Evolutionary conservation across 2,113 vertebrate genomes (phyloP).

Genomic region (Choloepus hoffmanni): DNA sequence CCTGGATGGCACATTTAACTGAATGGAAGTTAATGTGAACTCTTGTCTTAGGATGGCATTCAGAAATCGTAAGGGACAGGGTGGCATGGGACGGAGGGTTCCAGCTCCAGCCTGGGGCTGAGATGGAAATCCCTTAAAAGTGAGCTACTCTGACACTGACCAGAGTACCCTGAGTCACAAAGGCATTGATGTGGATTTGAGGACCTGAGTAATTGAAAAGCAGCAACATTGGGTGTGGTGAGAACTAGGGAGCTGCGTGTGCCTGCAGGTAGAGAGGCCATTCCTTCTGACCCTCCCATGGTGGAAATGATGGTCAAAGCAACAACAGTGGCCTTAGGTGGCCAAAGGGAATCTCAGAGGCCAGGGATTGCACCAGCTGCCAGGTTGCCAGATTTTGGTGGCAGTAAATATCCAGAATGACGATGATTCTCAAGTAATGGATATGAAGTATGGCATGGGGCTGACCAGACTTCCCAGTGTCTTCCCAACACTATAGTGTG

Average conservation of each 20-base stretch:
- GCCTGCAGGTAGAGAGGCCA: neutral
- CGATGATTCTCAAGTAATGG: neutral
- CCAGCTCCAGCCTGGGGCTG: neutral
- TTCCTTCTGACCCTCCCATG: too few relatives aligned
- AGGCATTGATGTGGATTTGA: neutral
- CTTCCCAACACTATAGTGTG: neutral
- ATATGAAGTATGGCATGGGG: neutral
- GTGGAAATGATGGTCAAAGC: neutral
- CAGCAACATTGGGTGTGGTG: fast-evolving
- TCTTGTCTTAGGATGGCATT: neutral
- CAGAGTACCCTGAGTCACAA: neutral
- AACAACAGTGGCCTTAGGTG: neutral
- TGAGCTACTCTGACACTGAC: neutral
- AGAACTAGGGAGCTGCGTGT: neutral
- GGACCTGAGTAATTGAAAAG: neutral
- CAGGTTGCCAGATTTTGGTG: neutral
- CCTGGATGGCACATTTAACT: neutral
- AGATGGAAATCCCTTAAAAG: neutral
- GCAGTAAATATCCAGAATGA: neutral
- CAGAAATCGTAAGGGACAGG: neutral
- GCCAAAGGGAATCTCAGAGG: neutral
- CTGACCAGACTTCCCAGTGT: neutral
- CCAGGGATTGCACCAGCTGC: neutral
- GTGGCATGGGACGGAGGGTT: neutral
- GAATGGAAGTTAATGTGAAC: neutral